Base-by-base conservation (phyloP, 2,797 vertebrate species). In the Myotis findleyi region DNA sequence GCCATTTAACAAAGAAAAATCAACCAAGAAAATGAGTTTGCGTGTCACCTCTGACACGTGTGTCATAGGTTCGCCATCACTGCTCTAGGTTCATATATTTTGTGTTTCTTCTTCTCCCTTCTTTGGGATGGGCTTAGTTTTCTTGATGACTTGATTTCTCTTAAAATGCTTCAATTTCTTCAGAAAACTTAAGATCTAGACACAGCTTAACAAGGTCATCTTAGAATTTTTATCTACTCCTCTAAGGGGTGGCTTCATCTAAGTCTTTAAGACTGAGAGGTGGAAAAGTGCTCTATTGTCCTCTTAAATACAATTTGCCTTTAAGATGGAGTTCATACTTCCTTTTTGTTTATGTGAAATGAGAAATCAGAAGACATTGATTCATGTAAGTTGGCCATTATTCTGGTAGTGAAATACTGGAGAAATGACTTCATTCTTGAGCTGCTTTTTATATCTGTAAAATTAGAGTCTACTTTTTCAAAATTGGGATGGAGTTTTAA, bases 251-350 rank as follows among this genome's bases (percentile, higher is more conserved):
- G 41, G 16, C 23, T 84, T 80, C 49, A 51, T 76, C 51, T 27
- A 33, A 85, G 55, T 87, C 49, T 71, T 92, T 75, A 36, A 73
- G 25, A 82, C 18, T 17, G 38, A 80, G 64, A 76, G n/a, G 66
- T 68, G 25, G 66, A 30, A 77, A 86, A 33, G 36, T n/a, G 23
- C 21, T 86, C 0, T 68, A 2, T 47, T 77, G 16, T 38, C 1
- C n/a, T 94, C 10, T 33, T 55, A 41, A 55, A 49, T 84, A 47
- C 5, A 77, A 1, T 55, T 89, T 72, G 17, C 16, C 13, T 92
- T 94, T 92, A 71, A 89, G 85, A 62, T 72, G 68, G 30, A 84
- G 14, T 92, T 92, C 21, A 21, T 44, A 18, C 25, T 85, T 94
- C 27, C 25, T 85, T 64, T 69, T 59, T 73, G 23, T 92, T 77